These are phyloP conservation scores for Notiomystis cincta DNA, from an alignment of 2,113 vertebrate species.

Conservation along the genomic window DNA sequence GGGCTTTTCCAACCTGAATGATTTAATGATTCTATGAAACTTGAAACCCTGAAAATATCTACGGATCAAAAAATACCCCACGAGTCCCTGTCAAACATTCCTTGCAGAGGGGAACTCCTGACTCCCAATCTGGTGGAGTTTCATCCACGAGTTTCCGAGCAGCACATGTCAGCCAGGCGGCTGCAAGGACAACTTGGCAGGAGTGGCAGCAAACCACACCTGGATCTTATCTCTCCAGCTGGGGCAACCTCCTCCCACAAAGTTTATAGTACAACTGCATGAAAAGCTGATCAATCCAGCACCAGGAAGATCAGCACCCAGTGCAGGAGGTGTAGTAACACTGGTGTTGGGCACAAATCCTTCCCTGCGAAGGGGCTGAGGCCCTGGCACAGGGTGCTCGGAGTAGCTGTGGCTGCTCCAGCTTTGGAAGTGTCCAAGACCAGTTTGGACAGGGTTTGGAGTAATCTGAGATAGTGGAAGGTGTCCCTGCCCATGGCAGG, in stretches of 20 bases:
- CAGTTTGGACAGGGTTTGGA: rapidly evolving
- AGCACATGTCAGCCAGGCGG: background rate
- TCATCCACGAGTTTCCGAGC: background rate
- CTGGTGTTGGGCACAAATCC: background rate
- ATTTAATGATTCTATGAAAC: background rate
- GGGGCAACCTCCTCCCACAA: slow-evolving; percentile 11
- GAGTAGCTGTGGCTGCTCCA: background rate
- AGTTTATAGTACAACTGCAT: background rate
- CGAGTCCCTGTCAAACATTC: rapidly evolving
- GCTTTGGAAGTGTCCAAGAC: background rate
- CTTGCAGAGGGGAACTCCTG: background rate
- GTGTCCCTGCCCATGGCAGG: background rate
- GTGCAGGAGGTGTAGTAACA: background rate
- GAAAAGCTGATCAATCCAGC: background rate
- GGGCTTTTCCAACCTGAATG: background rate
- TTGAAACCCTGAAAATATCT: background rate
- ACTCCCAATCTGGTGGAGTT: background rate
- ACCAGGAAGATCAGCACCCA: background rate
- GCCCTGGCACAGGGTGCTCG: background rate
- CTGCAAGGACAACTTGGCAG: background rate
- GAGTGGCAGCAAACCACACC: background rate
- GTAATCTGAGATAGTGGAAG: background rate
- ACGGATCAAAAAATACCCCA: background rate
- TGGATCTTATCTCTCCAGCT: background rate
- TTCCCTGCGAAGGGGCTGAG: rapidly evolving